Evolutionary conservation across 2,113 vertebrate species (phyloP).

Genomic region (Crotalus viridis): DNA sequence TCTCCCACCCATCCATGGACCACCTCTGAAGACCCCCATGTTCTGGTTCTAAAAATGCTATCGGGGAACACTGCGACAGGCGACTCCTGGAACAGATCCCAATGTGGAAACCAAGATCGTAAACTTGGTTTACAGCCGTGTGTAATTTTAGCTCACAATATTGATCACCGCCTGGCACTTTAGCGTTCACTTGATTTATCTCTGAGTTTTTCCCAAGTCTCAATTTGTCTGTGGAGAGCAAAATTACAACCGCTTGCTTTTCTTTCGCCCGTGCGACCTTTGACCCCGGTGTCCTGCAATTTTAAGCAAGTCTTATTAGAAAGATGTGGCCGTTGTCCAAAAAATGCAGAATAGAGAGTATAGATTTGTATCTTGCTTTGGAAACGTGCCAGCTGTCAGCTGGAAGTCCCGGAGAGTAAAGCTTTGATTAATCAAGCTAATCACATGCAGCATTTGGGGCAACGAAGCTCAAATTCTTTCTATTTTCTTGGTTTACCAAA

Average conservation of each 20-base stretch:
- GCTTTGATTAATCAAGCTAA: conserved; percentile 45
- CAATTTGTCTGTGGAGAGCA: background rate
- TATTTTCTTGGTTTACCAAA: conserved; percentile 38
- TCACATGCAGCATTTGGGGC: conserved; percentile 36
- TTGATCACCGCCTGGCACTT: background rate
- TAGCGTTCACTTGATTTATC: background rate
- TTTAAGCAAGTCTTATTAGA: conserved; percentile 21
- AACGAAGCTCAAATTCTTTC: conserved; percentile 21
- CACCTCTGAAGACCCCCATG: background rate
- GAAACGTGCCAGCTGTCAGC: conserved; percentile 31
- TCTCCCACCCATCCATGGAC: background rate
- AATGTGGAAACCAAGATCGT: background rate
- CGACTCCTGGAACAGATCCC: background rate
- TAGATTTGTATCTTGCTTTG: conserved; percentile 42
- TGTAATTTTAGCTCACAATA: background rate
- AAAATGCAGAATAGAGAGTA: conserved; percentile 21
- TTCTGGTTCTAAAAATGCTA: background rate
- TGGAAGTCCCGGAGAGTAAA: conserved; percentile 36
- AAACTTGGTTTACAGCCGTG: background rate
- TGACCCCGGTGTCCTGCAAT: background rate
- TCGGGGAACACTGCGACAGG: background rate
- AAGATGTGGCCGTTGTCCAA: conserved; percentile 13
- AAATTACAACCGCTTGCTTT: conserved; percentile 3
- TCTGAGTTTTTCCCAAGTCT: background rate
- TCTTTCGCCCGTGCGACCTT: background rate